Conservation (phyloP, 64 coral and sea anemone species). For the Pocillopora verrucosa region DNA sequence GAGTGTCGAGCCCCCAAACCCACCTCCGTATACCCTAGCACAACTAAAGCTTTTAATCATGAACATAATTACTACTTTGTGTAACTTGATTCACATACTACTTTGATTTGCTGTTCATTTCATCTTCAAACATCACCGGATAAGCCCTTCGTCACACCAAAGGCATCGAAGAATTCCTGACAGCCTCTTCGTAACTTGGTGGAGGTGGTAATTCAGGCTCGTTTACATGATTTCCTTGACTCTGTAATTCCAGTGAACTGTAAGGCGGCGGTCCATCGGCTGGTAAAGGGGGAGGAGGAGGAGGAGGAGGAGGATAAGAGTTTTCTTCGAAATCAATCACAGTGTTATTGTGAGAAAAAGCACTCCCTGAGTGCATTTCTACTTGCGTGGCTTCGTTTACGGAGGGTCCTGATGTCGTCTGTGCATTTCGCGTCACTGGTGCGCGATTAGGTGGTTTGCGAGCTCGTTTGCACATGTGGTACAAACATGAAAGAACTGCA, state of each 20-base stretch:
- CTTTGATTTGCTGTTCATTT: no score
- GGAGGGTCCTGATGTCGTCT: no score
- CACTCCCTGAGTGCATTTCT: no score
- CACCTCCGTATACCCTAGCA: no score
- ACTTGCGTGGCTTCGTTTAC: no score
- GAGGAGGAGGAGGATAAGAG: background rate
- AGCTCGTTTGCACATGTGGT: background rate
- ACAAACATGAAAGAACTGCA: background rate
- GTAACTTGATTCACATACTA: no score
- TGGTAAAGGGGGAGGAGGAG: background rate
- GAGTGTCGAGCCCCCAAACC: no score
- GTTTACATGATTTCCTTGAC: background rate
- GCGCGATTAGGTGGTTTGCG: background rate
- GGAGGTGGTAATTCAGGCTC: background rate
- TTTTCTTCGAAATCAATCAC: background rate
- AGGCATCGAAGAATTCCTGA: background rate
- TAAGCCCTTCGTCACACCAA: background rate
- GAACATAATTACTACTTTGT: no score
- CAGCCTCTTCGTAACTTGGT: constrained; percentile 4
- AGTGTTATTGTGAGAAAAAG: no score
- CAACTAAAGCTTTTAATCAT: no score
- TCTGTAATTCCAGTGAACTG: background rate
- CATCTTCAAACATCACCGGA: no score
- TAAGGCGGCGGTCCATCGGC: background rate
- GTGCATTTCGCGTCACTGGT: no score